Percentiles rank a stretch among this genome's conserved stretches.
Evolutionary conservation across 2,888 invertebrate species (phyloP).

Genomic region (Ctenicera cuprea): DNA sequence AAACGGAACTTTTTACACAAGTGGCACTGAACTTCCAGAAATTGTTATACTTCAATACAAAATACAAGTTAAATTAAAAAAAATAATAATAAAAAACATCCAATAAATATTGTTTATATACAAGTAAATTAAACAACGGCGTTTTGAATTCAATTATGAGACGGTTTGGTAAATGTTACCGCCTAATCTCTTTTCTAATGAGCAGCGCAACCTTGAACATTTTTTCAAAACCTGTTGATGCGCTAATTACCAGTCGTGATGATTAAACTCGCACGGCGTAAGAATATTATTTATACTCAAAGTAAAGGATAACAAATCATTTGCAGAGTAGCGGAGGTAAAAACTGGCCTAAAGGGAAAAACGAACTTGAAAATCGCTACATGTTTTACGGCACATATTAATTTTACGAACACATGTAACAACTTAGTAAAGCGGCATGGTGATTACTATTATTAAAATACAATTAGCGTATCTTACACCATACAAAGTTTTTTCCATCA

Average conservation of each 20-base stretch:
- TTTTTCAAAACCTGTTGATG: constrained; percentile 19
- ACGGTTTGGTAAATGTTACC: background rate
- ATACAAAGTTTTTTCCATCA: constrained; percentile 11
- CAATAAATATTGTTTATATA: no score
- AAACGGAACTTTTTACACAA: background rate
- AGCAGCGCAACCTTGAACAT: background rate
- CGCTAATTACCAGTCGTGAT: constrained; percentile 16
- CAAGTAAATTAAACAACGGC: background rate
- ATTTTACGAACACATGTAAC: constrained; percentile 32
- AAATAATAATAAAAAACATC: background rate
- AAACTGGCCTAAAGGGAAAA: constrained; percentile 32
- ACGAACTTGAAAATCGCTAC: constrained; percentile 25
- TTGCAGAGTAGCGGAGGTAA: constrained; percentile 19
- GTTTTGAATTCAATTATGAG: background rate
- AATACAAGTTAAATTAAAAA: background rate
- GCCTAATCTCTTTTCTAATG: background rate
- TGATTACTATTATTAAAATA: constrained; percentile 32
- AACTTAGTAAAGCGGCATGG: constrained; percentile 28
- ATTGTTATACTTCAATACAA: background rate
- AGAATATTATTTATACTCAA: constrained; percentile 23
- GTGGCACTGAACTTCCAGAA: background rate
- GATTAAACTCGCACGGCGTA: constrained; percentile 10
- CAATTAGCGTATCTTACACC: constrained; percentile 29
- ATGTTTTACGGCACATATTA: constrained; percentile 32
- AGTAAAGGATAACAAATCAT: constrained; percentile 28